A percentile compares a stretch with the other conserved stretches of the same genome.
Conservation (phyloP, 2,113 vertebrate species). For the Gopherus evgoodei region DNA sequence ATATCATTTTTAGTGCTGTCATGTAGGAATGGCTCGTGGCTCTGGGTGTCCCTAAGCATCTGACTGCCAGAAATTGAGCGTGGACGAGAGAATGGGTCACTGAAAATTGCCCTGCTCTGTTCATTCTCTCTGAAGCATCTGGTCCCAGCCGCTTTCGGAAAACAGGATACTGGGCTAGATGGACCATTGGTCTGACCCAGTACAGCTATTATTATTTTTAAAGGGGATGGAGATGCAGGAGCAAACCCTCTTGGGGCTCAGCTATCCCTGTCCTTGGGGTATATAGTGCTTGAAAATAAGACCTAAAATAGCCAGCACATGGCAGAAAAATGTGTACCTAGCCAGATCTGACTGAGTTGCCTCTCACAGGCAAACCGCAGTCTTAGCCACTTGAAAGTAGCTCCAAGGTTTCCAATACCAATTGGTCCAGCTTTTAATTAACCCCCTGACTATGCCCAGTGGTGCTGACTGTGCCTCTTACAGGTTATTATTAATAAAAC, state of each 20-base stretch:
- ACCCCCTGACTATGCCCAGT: neutral
- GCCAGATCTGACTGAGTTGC: neutral
- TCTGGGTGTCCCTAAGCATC: neutral
- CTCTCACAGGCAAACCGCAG: neutral
- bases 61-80: neutral
- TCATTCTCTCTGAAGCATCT: neutral
- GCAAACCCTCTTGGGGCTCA: neutral
- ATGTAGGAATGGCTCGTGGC: neutral
- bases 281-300: neutral
- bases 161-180: neutral
- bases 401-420: neutral
- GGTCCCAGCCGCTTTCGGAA: neutral
- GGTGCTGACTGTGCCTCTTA: neutral
- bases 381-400: neutral
- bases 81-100: neutral
- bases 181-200: neutral
- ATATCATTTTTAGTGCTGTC: neutral
- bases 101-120: neutral
- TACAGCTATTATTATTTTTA: neutral
- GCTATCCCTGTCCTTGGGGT: neutral
- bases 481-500: neutral
- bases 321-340: neutral
- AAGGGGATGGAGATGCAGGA: conserved; percentile 8
- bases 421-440: rapidly evolving
- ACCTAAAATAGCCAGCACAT: neutral